phyloP scores from a whole-genome alignment of 2,113 vertebrate species.

The Nerophis lumbriciformis region DNA sequence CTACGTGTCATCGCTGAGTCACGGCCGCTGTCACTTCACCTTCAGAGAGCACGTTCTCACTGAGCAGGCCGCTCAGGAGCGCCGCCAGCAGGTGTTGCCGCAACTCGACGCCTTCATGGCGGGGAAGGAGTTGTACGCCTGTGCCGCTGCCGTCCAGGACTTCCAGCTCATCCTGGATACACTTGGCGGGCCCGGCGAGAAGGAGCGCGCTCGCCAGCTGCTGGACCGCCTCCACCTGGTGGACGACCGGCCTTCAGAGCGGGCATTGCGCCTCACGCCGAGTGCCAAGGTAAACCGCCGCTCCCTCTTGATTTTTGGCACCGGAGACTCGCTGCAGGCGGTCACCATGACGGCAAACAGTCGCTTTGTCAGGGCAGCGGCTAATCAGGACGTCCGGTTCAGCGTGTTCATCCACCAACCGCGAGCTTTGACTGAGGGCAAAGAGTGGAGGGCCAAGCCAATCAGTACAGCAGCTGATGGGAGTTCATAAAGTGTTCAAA shows the following conservation, averaged over 20 bases:
- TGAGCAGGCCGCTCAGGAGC: constrained; percentile 89
- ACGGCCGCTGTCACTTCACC: constrained; percentile 82
- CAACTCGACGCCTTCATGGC: constrained; percentile 84
- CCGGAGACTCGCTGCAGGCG: constrained; percentile 85
- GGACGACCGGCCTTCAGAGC: constrained; percentile 83
- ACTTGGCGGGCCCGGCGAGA: constrained; percentile 84
- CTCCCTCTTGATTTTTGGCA: constrained; percentile 90
- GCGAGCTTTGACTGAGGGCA: constrained; percentile 89
- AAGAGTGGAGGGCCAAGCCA: constrained; percentile 83
- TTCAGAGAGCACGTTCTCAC: constrained; percentile 92
- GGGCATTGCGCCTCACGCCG: constrained; percentile 76
- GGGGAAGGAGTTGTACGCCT: constrained; percentile 89
- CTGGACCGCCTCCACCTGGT: constrained; percentile 79
- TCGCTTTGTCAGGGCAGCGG: constrained; percentile 89
- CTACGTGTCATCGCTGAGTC: constrained; percentile 87
- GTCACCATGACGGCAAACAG: constrained; percentile 96
- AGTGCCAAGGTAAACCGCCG: constrained; percentile 89
- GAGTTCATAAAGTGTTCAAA: constrained; percentile 2
- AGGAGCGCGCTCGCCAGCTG: constrained; percentile 76
- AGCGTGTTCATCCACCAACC: constrained; percentile 95
- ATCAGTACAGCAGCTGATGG: constrained; percentile 41
- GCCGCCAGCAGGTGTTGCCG: constrained; percentile 80
- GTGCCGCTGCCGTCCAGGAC: constrained; percentile 85
- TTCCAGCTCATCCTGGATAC: constrained; percentile 89
- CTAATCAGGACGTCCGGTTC: constrained; percentile 91